Evolutionary conservation across 1,140 invertebrate genomes (phyloP).

Genomic region (Nylanderia fulva): DNA sequence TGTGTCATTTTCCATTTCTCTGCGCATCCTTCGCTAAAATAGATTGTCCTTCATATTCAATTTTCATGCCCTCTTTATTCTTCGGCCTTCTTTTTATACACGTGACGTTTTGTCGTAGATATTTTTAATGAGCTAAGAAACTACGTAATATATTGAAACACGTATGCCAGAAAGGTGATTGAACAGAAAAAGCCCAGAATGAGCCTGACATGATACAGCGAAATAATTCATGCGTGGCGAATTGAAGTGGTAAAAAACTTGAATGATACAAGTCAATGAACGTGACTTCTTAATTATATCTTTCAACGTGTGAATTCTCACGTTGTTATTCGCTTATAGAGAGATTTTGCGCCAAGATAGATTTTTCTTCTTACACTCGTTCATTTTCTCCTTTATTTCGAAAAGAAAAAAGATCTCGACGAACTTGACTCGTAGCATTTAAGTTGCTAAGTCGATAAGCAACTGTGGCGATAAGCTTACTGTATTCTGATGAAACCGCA

Average conservation of each 20-base stretch:
- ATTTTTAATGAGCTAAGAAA: background rate
- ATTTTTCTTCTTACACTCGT: background rate
- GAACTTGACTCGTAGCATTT: background rate
- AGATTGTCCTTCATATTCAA: background rate
- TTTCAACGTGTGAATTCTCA: background rate
- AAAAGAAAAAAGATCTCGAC: no score
- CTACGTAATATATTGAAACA: background rate
- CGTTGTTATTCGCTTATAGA: background rate
- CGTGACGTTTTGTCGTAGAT: background rate
- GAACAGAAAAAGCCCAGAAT: background rate
- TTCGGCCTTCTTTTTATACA: background rate
- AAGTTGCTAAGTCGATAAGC: background rate
- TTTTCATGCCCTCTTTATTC: background rate
- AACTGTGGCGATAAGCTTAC: slow-evolving; percentile 83
- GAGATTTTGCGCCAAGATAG: background rate
- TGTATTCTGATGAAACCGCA: slow-evolving; percentile 90
- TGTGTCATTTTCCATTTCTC: slow-evolving; percentile 29
- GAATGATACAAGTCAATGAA: background rate
- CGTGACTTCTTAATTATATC: background rate
- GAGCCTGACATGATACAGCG: background rate
- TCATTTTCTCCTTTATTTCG: background rate
- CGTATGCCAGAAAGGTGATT: background rate
- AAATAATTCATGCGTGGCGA: slow-evolving; percentile 9
- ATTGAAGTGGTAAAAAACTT: background rate
- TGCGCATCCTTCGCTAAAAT: slow-evolving; percentile 18